Evolutionary conservation across 92 coral and sea anemone species (phyloP).

Genomic region (Virgularia gustaviana): DNA sequence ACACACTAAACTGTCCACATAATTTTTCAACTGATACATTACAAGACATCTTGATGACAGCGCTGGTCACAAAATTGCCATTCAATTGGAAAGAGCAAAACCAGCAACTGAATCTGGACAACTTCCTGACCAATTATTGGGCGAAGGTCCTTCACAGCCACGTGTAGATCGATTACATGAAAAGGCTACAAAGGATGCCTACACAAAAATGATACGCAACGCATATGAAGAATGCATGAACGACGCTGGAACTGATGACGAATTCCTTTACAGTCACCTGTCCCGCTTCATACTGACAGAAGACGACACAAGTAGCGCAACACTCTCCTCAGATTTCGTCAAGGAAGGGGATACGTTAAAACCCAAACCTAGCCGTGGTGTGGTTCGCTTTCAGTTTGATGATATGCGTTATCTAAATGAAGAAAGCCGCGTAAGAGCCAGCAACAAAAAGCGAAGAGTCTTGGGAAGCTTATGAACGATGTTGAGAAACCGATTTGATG

Average conservation of each 20-base stretch:
- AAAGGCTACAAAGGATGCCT: slow-evolving; percentile 15
- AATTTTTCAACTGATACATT: slow-evolving; percentile 10
- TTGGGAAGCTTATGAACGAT: slow-evolving; percentile 1
- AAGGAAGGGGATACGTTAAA: slow-evolving; percentile 23
- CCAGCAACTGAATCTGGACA: background rate
- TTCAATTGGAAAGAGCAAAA: background rate
- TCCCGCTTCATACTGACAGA: background rate
- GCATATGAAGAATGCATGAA: background rate
- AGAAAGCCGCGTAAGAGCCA: slow-evolving; percentile 14
- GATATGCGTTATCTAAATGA: background rate
- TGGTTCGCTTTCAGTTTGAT: slow-evolving; percentile 12
- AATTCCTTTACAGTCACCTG: background rate
- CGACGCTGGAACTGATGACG: background rate
- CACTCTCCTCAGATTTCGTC: slow-evolving; percentile 17
- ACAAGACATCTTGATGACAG: slow-evolving; percentile 8
- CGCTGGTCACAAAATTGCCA: background rate
- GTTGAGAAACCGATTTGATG: slow-evolving; percentile 11
- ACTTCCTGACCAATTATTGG: background rate
- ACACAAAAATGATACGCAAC: background rate
- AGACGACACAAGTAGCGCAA: background rate
- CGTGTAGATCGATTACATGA: background rate
- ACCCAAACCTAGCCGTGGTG: background rate
- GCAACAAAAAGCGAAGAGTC: slow-evolving; percentile 9
- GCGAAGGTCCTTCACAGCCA: background rate
- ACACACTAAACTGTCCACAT: no score